Base-by-base conservation (phyloP, 2,797 vertebrate genomes). In the Hyperoplus immaculatus region DNA sequence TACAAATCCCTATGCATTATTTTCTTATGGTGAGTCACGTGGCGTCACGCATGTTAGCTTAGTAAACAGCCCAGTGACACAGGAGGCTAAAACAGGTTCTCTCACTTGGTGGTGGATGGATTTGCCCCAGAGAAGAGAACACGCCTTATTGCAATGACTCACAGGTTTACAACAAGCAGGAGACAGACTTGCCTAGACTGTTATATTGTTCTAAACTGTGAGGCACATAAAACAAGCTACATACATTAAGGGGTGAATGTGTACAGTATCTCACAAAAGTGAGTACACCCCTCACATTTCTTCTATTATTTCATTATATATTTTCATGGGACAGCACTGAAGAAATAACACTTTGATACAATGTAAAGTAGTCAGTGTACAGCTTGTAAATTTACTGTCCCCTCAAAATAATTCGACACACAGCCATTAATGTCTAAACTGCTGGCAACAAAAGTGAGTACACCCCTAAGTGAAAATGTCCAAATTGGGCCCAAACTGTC, bases 61-160 rank as follows among this genome's bases (percentile, higher is more conserved):
- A 8, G 78, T 77, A 68, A 85, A 88, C 80, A 85, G 72, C 74
- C 39, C 11, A 5, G 77, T 45, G 36, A 77, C 49, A 46, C 58
- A 43, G 39, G 60, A 85, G 54, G 15, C 69, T 61, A 47, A 85
- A 94, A 94, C 93, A 77, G 87, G 93, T 94, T 93, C 55, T 88
- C 15, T 92, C 78, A 84, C 88, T 92, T 81, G 68, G 68, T 41
- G 66, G 61, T 70, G 47, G 73, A 86, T 80, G 74, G 77, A 69
- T 87, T 50, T 88, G 86, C 75, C 88, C 90, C 11, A 64, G 63
- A 89, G 91, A 77, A 51, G 61, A 79, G 9, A 72, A 85, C 91
- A 91, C 90, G 0, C 92, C 91, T 88, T 72, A 79, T 7, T 73
- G 15, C 79, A 47, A 69, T 93, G 90, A 94, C 66, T 94, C 86